These are phyloP conservation scores for Hirundo rustica DNA, from an alignment of 2,797 vertebrate genomes.

Conservation along the genomic window DNA sequence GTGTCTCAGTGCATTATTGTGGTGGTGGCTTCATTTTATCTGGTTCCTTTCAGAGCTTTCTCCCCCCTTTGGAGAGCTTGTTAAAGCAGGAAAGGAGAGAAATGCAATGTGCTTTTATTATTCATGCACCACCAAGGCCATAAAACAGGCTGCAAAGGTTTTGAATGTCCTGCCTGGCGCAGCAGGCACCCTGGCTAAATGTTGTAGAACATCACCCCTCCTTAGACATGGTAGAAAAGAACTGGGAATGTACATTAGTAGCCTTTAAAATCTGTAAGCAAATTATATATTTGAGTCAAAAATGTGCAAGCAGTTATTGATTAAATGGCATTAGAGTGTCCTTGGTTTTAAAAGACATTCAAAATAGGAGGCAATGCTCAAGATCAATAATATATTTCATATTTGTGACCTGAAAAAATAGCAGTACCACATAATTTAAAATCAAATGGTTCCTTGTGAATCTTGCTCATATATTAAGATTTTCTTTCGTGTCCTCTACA, in stretches of 20 bases:
- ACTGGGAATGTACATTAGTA: constrained; percentile 13
- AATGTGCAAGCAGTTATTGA: constrained; percentile 67
- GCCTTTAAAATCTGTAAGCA: constrained; percentile 54
- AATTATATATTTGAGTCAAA: constrained; percentile 31
- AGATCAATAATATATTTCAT: constrained; percentile 69
- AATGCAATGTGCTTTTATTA: not conserved
- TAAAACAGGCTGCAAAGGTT: not conserved
- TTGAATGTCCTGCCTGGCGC: not conserved
- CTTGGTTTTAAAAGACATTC: constrained; percentile 66
- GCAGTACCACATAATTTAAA: constrained; percentile 9
- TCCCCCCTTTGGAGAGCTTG: not conserved
- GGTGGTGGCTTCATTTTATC: not conserved
- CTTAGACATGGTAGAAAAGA: not conserved
- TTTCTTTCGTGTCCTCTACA: not conserved
- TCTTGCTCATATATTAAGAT: not conserved
- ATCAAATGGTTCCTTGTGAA: not conserved
- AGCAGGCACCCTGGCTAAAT: not conserved
- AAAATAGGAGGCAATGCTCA: constrained; percentile 32
- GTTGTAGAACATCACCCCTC: not conserved
- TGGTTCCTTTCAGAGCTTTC: not conserved
- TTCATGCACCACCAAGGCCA: not conserved
- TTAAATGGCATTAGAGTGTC: constrained; percentile 52
- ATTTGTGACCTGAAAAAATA: constrained; percentile 56
- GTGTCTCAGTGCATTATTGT: constrained; percentile 10
- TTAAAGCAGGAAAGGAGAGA: not conserved